Conservation (phyloP, 2,888 invertebrate genomes). For the Adineta ricciae region DNA sequence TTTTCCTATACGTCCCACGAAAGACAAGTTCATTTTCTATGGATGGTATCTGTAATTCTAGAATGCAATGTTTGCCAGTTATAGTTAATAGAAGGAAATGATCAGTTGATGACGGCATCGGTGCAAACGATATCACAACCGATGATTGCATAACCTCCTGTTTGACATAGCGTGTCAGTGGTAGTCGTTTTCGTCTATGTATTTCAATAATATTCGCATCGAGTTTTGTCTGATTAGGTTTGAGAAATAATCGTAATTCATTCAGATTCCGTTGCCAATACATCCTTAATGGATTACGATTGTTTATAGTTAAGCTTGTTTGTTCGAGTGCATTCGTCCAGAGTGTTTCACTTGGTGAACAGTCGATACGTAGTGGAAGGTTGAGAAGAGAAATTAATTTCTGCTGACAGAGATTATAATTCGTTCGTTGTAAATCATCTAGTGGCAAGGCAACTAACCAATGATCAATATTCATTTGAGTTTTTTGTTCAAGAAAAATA, state of each 20-base stretch:
- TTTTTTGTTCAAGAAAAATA: not conserved
- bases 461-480: not conserved
- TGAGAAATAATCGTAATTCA: conserved; percentile 6
- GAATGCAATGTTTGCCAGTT: not conserved
- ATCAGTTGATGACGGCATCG: not conserved
- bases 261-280: conserved; percentile 15
- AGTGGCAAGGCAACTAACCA: not conserved
- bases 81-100: not conserved
- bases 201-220: not conserved
- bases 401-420: not conserved
- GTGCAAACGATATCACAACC: not conserved
- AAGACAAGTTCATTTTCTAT: not conserved
- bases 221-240: not conserved
- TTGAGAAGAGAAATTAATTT: not conserved
- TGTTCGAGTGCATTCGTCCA: not conserved
- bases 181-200: not conserved
- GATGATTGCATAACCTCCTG: not conserved
- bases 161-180: not conserved
- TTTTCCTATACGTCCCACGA: conserved; percentile 8
- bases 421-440: not conserved
- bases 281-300: conserved; percentile 13
- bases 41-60: not conserved
- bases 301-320: not conserved
- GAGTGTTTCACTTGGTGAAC: not conserved
- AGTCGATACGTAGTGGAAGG: not conserved